Percentiles rank a stretch among this genome's conserved stretches.
Evolutionary conservation across 2,113 vertebrate genomes (phyloP).

Genomic region (Egretta garzetta): DNA sequence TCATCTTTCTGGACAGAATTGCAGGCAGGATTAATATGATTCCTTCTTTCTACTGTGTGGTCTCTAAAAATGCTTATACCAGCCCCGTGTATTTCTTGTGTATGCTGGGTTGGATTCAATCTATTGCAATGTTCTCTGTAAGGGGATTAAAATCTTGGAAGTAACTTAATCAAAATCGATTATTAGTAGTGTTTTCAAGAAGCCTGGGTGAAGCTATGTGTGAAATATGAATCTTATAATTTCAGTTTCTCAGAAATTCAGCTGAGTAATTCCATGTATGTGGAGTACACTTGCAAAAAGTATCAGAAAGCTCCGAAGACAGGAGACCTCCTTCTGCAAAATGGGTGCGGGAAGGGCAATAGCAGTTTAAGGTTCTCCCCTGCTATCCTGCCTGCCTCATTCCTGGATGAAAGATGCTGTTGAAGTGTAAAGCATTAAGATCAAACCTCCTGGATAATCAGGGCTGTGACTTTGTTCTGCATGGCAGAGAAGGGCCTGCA

Average conservation of each 20-base stretch:
- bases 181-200: neutral
- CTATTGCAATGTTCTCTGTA: neutral
- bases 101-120: neutral
- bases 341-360: neutral
- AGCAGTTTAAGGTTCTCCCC: neutral
- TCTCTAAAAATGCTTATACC: neutral
- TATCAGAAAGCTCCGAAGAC: neutral
- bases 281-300: neutral
- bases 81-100: neutral
- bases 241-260: neutral
- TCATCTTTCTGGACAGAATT: neutral
- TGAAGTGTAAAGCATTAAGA: slow-evolving; percentile 4
- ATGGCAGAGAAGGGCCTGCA: neutral
- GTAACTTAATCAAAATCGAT: neutral
- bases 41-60: neutral
- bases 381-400: neutral
- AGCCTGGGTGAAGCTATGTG: neutral
- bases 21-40: neutral
- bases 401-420: neutral
- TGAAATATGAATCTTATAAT: neutral
- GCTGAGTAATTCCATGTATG: neutral
- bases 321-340: neutral
- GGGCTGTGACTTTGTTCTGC: slow-evolving; percentile 25
- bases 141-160: neutral
- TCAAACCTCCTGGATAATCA: slow-evolving; percentile 43